phyloP scores from a whole-genome alignment of 2,113 vertebrate species.

The Labeo rohita region DNA sequence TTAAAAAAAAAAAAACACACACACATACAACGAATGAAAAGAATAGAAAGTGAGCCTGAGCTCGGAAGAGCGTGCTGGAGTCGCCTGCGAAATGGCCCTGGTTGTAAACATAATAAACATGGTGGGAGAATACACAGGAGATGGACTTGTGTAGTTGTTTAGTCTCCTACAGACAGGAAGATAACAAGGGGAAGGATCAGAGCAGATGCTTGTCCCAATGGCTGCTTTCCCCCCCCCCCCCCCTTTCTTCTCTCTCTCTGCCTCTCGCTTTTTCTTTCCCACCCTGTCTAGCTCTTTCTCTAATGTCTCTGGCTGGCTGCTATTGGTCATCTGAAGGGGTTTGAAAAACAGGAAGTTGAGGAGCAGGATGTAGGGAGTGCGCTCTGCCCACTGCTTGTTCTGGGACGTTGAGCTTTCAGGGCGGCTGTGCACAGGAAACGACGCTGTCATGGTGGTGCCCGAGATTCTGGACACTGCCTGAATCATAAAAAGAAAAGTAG shows the following conservation, averaged over 20 bases:
- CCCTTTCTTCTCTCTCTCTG: conserved; percentile 59
- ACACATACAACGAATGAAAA: conserved; percentile 43
- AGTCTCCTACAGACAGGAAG: conserved; percentile 71
- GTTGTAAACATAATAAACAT: conserved; percentile 67
- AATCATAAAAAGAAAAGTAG: conserved; percentile 41
- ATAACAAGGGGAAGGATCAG: conserved; percentile 73
- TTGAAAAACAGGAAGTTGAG: conserved; percentile 80
- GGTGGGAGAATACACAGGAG: conserved; percentile 63
- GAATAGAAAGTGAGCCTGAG: conserved; percentile 61
- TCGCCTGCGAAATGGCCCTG: conserved; percentile 66
- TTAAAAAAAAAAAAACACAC: not conserved
- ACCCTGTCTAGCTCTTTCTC: conserved; percentile 39
- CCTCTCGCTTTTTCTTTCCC: not conserved
- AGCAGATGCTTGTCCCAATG: conserved; percentile 70
- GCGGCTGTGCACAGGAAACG: conserved; percentile 67
- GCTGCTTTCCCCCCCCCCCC: conserved; percentile 53
- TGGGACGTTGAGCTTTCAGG: conserved; percentile 65
- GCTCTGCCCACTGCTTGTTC: conserved; percentile 71
- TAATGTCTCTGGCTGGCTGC: conserved; percentile 48
- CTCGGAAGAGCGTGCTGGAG: conserved; percentile 38
- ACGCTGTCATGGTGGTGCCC: conserved; percentile 70
- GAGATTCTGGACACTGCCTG: conserved; percentile 63
- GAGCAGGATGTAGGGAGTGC: conserved; percentile 76
- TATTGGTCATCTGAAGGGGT: conserved; percentile 67
- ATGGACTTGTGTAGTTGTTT: conserved; percentile 76